Evolutionary conservation across 2,113 vertebrate species (phyloP).

Genomic region (Alces alces): DNA sequence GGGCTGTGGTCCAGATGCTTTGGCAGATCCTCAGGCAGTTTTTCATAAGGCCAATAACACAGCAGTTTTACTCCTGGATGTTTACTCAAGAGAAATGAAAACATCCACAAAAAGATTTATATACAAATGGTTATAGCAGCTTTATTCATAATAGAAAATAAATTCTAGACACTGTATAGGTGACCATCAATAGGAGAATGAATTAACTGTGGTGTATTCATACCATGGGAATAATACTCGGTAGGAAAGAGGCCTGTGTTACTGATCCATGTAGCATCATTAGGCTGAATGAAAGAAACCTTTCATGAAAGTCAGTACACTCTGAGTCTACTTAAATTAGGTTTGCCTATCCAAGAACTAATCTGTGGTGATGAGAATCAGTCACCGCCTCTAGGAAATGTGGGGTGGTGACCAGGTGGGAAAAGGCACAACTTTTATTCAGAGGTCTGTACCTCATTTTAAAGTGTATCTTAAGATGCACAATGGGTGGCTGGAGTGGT

Average conservation of each 20-base stretch:
- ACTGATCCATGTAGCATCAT: too few species aligned
- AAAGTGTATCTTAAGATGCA: background rate
- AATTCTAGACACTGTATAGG: background rate
- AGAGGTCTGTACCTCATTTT: background rate
- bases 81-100: constrained; percentile 8
- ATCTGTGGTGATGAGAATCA: background rate
- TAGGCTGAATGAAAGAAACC: background rate
- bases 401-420: background rate
- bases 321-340: background rate
- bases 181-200: background rate
- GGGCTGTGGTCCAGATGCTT: background rate
- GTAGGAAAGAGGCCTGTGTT: background rate
- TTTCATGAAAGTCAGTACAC: background rate
- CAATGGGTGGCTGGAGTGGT: background rate
- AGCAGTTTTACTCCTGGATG: background rate
- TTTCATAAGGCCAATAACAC: background rate
- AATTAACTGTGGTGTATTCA: background rate
- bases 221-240: background rate
- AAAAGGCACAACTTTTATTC: background rate
- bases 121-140: background rate
- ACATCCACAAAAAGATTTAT: background rate
- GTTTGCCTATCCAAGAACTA: background rate
- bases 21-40: background rate
- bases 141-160: background rate
- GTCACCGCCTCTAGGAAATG: background rate